A percentile compares a stretch with the other conserved stretches of the same genome.
Evolutionary conservation across 2,797 vertebrate genomes (phyloP).

Genomic region (Podargus strigoides): DNA sequence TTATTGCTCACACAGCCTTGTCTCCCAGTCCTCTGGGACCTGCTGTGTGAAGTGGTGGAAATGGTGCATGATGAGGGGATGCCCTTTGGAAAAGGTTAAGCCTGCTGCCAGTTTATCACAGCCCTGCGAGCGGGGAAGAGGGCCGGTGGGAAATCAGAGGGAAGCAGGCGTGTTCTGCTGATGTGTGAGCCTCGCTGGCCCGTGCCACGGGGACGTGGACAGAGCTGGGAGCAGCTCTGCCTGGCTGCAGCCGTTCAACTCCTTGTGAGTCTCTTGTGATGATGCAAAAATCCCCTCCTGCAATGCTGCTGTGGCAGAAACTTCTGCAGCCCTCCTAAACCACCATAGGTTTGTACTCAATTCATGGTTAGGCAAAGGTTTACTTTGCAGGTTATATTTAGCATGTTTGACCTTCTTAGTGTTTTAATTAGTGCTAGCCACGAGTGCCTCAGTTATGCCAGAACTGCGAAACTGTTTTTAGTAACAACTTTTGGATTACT

Average conservation of each 20-base stretch:
- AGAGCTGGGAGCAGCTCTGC: no score
- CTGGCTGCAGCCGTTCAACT: not conserved
- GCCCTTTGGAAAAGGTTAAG: constrained; percentile 67
- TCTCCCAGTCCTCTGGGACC: not conserved
- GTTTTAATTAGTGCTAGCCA: not conserved
- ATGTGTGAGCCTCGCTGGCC: not conserved
- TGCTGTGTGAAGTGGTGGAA: not conserved
- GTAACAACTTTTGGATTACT: not conserved
- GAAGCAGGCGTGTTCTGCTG: not conserved
- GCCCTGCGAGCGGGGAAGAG: not conserved
- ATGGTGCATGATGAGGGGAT: constrained; percentile 1
- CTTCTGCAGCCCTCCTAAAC: no score
- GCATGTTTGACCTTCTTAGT: not conserved
- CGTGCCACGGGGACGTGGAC: no score
- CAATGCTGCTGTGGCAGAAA: rapidly evolving
- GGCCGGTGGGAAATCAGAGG: not conserved
- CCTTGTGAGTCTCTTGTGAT: rapidly evolving
- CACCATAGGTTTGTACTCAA: no score
- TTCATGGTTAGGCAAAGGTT: not conserved
- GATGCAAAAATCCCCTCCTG: not conserved
- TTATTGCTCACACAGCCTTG: not conserved
- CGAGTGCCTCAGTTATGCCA: not conserved
- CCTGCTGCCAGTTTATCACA: not conserved
- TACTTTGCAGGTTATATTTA: not conserved
- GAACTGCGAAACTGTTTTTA: not conserved